These are phyloP conservation scores for Elachura formosa DNA, from an alignment of 2,113 vertebrate species.

Conservation along the genomic window DNA sequence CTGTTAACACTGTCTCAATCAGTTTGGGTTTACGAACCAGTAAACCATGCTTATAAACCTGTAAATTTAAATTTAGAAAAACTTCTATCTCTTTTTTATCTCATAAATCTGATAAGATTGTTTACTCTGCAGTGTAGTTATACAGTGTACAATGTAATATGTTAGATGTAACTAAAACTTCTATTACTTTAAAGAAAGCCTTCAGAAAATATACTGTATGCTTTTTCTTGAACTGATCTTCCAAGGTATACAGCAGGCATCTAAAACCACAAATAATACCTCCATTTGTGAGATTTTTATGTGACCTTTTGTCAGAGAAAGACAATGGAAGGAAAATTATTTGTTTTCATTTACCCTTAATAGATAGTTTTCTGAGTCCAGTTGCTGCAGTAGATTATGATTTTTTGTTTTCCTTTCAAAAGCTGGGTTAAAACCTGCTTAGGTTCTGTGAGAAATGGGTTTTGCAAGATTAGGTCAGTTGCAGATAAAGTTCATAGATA, in stretches of 20 bases:
- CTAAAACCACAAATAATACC: neutral
- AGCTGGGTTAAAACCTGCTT: slow-evolving; percentile 62
- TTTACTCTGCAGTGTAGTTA: neutral
- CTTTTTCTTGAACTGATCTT: neutral
- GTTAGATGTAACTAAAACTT: neutral
- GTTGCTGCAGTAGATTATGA: slow-evolving; percentile 36
- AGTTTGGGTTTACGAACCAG: neutral
- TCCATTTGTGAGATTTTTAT: neutral
- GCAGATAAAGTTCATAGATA: neutral
- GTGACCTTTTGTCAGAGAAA: slow-evolving; percentile 28
- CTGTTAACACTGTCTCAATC: neutral
- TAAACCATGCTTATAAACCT: neutral
- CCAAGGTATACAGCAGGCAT: neutral
- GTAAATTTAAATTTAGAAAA: neutral
- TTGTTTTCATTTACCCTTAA: slow-evolving; percentile 40
- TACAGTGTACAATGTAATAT: neutral
- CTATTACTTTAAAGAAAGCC: neutral
- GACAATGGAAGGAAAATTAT: neutral
- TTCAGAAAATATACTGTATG: neutral
- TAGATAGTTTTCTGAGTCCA: neutral
- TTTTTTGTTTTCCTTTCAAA: slow-evolving; percentile 55
- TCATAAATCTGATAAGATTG: neutral
- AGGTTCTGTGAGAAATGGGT: slow-evolving; percentile 21
- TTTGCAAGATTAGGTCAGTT: slow-evolving; percentile 41
- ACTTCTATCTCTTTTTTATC: neutral